Evolutionary conservation across 37 sponge, comb jelly and placozoan species (phyloP), one percentile per base, ranked within the genome.

Genomic region (Haliclona indistincta): DNA sequence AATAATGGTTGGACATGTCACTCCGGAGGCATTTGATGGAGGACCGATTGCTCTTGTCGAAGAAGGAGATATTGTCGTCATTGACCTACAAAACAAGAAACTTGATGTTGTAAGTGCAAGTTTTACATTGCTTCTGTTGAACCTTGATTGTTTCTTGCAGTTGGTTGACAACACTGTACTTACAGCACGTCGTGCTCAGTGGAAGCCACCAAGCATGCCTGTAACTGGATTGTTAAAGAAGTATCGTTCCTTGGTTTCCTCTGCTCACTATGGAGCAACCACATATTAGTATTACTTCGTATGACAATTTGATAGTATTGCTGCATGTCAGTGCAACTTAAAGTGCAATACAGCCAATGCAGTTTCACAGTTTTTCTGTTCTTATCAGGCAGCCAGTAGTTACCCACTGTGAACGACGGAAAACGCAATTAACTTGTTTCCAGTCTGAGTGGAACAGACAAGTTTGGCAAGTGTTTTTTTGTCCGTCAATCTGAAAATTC

Each of bases 201-300:
- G 67, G 67, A 19, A 36, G 29, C 67, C 67, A 66, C 60, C 60
- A 58, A 20, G 6, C 52, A 64, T 26, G 19, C 76, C 80, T 23
- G 56, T 77, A 7, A 13, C 43, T 1, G 90, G 90, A 6, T 43
- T 89, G 25, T 75, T 84, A 30, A 75, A 38, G 0, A 89, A 89
- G 72, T 89, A 89, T 38, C 56, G 80, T 0, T 30, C 69, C 4
- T 25, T 15, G 0, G 90, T 89, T 20, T 67, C 78, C 70, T 78
- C 85, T 62, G 90, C 90, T 25, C 85, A 89, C 67, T 52, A 25
- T 0, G 90, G 90, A 47, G 90, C 90, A 25, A 62, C 47, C n/a
- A 58, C 60, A 58, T 58, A 20, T 58, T 58, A 20, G 13, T 17
- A 17, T 17, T 47, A 13, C 13, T 47, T 47, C 13, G 8, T 47